Evolutionary conservation across 1,140 invertebrate genomes (phyloP).

Genomic region (Probaryconus sp.): DNA sequence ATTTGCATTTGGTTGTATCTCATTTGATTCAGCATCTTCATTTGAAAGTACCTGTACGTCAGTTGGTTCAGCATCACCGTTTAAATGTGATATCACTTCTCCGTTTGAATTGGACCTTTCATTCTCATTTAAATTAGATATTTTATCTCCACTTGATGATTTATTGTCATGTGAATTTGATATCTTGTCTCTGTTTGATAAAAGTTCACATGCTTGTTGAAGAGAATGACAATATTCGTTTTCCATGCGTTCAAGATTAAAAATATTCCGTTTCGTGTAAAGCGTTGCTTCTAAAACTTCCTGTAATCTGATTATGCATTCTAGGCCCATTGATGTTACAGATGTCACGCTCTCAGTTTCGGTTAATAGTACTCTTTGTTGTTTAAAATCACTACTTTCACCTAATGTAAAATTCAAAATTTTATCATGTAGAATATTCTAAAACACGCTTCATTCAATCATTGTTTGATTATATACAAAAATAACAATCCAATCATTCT

Average conservation of each 20-base stretch:
- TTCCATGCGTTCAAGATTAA: conserved; percentile 83
- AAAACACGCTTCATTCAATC: too few species aligned
- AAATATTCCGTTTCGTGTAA: conserved; percentile 78
- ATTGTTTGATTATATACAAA: too few species aligned
- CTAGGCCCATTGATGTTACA: conserved; percentile 63
- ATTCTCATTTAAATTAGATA: too few species aligned
- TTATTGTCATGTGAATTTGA: conserved; percentile 81
- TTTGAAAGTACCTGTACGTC: background rate
- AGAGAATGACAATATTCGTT: conserved; percentile 85
- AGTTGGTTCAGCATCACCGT: too few species aligned
- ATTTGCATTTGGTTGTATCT: too few species aligned
- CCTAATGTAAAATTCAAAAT: conserved; percentile 23
- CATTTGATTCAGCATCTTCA: too few species aligned
- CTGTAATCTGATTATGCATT: conserved; percentile 68
- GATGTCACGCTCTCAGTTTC: conserved; percentile 62
- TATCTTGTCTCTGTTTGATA: conserved; percentile 84
- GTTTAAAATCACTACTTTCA: conserved; percentile 61
- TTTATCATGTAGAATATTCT: too few species aligned
- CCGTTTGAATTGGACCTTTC: too few species aligned
- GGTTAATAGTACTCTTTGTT: conserved; percentile 49
- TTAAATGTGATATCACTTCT: too few species aligned
- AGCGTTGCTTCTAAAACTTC: conserved; percentile 66
- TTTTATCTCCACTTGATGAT: background rate
- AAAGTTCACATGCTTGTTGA: conserved; percentile 85
- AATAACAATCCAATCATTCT: too few species aligned